Base-by-base conservation (phyloP, 2,797 vertebrate genomes). In the Macrochelys suwanniensis region DNA sequence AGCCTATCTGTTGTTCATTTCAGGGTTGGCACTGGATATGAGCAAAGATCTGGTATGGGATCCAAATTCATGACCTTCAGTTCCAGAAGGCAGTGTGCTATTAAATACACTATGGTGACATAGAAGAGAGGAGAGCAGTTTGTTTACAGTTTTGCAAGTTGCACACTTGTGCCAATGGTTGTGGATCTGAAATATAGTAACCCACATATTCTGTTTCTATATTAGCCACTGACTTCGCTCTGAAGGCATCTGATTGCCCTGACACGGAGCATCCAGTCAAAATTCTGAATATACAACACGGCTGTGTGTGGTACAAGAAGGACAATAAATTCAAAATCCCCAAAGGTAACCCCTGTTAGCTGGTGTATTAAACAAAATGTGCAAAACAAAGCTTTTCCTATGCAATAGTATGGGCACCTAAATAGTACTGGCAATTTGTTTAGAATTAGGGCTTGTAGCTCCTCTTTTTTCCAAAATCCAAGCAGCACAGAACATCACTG, bases 261-360 rank as follows among this genome's bases (percentile, higher is more conserved):
- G 98, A 99, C 93, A 97, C 97, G 0, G 98, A 99, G 76, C 98
- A 99, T 89, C 99, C 99, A 0, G 96, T 98, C 79, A 98, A 97
- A 96, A 98, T 99, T 25, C 82, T 98, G 31, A 97, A 97, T 86
- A 97, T 89, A 10, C 95, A 97, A 11, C 97, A 98, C 26, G 99
- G 99, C 82, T 98, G 98, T 78, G 96, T 99, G 80, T 99, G 99
- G 99, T 99, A 98, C 97, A 99, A 99, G 97, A 99, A 99, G 96
- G 99, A 99, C 98, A 98, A 98, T 95, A 99, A 99, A 97, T 99
- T 99, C 96, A 99, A 98, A 96, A 99, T 99, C 93, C 99, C 99
- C 26, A 99, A 99, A 99, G 99, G 99, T 99, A 97, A 92, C 47
- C 11, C 25, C 56, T 37, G 9, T 42, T 81, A 7, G 47, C 42